Percentiles rank a stretch among this genome's conserved stretches.
Evolutionary conservation across 2,113 vertebrate species (phyloP).

Genomic region (Triplophysa siluroides): DNA sequence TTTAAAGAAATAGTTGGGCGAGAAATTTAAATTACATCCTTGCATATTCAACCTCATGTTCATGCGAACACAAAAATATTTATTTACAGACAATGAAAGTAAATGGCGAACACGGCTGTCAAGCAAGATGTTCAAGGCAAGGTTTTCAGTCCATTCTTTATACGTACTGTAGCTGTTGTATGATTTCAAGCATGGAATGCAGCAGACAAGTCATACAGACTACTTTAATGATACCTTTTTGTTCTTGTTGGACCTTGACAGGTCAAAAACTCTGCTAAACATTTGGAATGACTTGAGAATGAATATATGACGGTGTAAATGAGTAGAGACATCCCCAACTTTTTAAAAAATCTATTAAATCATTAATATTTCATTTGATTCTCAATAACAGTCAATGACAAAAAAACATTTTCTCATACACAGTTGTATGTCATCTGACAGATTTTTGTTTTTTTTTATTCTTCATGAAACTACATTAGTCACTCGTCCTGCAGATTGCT

Average conservation of each 20-base stretch:
- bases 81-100: too few species aligned
- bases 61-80: background rate
- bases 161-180: too few species aligned
- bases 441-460: background rate
- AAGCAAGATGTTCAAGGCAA: too few species aligned
- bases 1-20: background rate
- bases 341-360: background rate
- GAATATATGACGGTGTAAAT: too few species aligned
- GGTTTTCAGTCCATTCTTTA: too few species aligned
- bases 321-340: background rate
- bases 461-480: background rate
- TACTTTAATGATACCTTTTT: too few species aligned
- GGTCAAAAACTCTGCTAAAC: too few species aligned
- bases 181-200: too few species aligned
- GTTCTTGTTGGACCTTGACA: too few species aligned
- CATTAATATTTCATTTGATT: background rate
- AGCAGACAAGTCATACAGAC: too few species aligned
- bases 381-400: background rate
- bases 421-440: background rate
- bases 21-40: background rate
- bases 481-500: slow-evolving; percentile 29
- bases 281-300: too few species aligned
- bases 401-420: background rate
- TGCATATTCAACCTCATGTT: background rate
- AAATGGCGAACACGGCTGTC: too few species aligned